These are phyloP conservation scores for Saturnia japonica DNA, from an alignment of 2,888 invertebrate genomes.

Conservation along the genomic window DNA sequence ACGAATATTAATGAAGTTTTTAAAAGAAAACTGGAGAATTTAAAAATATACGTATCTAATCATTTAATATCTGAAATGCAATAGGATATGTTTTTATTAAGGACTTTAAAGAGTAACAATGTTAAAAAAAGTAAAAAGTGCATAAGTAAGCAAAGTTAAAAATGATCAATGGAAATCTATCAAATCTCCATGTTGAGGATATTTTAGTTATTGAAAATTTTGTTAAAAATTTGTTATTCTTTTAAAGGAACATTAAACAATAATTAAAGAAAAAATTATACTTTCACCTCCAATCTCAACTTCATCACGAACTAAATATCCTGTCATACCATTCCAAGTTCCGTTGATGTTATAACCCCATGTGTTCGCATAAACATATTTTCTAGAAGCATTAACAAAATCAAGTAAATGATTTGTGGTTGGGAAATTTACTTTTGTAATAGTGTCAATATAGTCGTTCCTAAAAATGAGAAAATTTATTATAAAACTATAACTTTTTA, in stretches of 20 bases:
- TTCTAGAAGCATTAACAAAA: slow-evolving; percentile 81
- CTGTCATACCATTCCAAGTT: slow-evolving; percentile 86
- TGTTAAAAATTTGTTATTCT: neutral
- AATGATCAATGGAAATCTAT: neutral
- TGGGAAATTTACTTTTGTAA: slow-evolving; percentile 84
- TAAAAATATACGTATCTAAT: neutral
- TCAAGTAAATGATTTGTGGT: slow-evolving; percentile 81
- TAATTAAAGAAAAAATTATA: neutral
- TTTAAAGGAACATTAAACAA: neutral
- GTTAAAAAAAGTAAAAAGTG: neutral
- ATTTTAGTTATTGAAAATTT: neutral
- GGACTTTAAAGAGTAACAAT: neutral
- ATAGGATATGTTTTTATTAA: neutral
- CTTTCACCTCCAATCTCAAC: slow-evolving; percentile 83
- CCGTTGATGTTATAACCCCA: slow-evolving; percentile 84
- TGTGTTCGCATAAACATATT: slow-evolving; percentile 76
- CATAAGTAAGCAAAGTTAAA: neutral
- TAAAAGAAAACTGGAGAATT: neutral
- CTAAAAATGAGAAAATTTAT: slow-evolving; percentile 46
- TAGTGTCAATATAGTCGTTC: slow-evolving; percentile 80
- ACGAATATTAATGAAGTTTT: neutral
- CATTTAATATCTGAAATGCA: neutral
- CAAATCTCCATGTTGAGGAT: neutral
- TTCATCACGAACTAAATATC: slow-evolving; percentile 79
- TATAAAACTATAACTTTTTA: neutral